Evolutionary conservation across 92 coral and sea anemone genomes (phyloP).

Genomic region (Epizoanthus rinbou): DNA sequence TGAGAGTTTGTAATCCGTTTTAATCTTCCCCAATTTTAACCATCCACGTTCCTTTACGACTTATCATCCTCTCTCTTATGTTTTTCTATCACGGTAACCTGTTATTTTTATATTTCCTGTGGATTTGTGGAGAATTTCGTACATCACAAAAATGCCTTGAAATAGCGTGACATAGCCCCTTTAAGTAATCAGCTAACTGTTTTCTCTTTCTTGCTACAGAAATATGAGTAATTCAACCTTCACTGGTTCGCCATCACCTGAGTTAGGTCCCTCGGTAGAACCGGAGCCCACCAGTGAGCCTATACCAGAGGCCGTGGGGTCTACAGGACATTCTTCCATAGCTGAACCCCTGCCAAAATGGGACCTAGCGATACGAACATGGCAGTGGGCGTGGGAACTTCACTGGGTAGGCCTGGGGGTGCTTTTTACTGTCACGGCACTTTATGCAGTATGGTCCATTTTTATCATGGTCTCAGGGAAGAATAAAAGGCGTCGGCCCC

Average conservation of each 20-base stretch:
- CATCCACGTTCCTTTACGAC: too few relatives aligned
- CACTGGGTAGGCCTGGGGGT: constrained; percentile 83
- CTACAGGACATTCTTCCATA: not conserved
- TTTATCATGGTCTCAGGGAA: constrained; percentile 34
- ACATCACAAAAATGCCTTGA: too few relatives aligned
- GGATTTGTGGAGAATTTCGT: too few relatives aligned
- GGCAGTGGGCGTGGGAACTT: constrained; percentile 84
- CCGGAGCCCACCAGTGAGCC: constrained; percentile 27
- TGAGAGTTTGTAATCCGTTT: too few relatives aligned
- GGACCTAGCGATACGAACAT: constrained; percentile 63
- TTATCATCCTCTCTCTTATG: too few relatives aligned
- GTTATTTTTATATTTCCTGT: too few relatives aligned
- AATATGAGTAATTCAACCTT: not conserved
- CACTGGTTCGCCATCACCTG: not conserved
- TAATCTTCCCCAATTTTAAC: too few relatives aligned
- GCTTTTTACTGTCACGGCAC: constrained; percentile 61
- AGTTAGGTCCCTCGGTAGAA: not conserved
- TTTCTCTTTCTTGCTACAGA: constrained; percentile 19
- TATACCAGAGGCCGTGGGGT: not conserved
- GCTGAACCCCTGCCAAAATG: constrained; percentile 85
- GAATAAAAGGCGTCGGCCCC: constrained; percentile 51
- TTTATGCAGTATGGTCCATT: constrained; percentile 63
- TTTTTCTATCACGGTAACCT: too few relatives aligned
- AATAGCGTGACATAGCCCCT: too few relatives aligned
- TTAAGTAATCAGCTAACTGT: not conserved